Base-by-base conservation (phyloP, 1,140 invertebrate species). In the Pantala flavescens region DNA sequence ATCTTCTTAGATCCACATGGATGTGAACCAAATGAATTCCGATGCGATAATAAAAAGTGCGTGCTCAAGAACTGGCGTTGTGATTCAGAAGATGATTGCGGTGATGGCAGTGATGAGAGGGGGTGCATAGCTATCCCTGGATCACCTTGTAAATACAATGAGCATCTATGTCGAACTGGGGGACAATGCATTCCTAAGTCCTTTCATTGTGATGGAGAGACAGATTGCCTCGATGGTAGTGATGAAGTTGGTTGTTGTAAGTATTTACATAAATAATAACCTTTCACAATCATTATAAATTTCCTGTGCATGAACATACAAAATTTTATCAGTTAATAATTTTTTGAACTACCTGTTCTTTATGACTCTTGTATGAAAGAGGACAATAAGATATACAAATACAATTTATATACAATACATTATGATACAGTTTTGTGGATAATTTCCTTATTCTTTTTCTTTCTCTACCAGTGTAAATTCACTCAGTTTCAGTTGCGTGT, bases 11-110 rank as follows among this genome's bases (percentile, higher is more conserved):
- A 81, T 80, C 82, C 82, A 7, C 84, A 86, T 55, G 89, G 89
- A 16, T 98, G 96, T 81, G 93, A 98, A 81, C 96, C 97, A 0
- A 98, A 98, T 81, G 91, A 98, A 83, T 97, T 93, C 83, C 87
- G 90, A 73, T 98, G 96, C 82, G 84, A 84, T 63, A 98, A 96
- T 81, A 90, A 90, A 72, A 89, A 91, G 76, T 99, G 98, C 82
- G 88, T 98, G 7, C 87, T 92, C 23, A 97, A 97, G 80, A 89
- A 93, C 9, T 98, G 96, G 95, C 83, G 90, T 24, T 99, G 98
- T 82, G 97, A 93, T 82, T 88, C 88, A 7, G 95, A 98, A 77
- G 89, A 95, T 79, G 97, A 99, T 83, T 99, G 98, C 81, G 90
- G 88, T 0, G 97, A 99, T 82, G 88, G 88, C n/a, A 93, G 91